Base-by-base conservation (phyloP, 1,140 invertebrate genomes). In the Musca domestica region DNA sequence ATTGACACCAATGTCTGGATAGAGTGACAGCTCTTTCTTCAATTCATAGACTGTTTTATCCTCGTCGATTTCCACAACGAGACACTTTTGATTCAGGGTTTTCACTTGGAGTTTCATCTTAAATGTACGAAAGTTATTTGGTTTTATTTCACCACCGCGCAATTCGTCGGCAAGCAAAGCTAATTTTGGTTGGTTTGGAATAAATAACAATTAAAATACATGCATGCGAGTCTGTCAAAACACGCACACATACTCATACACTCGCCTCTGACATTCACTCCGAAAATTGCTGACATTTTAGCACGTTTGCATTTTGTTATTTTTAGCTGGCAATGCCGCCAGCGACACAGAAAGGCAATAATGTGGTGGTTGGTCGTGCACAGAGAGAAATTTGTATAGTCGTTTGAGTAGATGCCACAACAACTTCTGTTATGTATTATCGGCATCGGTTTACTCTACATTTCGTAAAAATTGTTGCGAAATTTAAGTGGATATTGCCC, bases 21-120 rank as follows among this genome's bases (percentile, higher is more conserved):
- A 70, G 27, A 70, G 23, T 15, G 66, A 48, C 25, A 70, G 25
- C 41, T 70, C 67, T 51, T 67, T 56, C 25, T 70, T 70, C 12
- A 70, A 9, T 23, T 70, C 67, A n/a, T 66, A 68, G 12, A 70
- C 69, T 15, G 69, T 70, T 58, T 70, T 66, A 23, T 63, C 48
- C 12, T 64, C 51, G 30, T 70, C 67, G 22, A 68, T 68, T 23
- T 70, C 69, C 1, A 70, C 47, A 9, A 66, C 52, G 15, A 68
- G n/a, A 12, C 41, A 56, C 49, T 70, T 68, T 19, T 67, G 69
- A 17, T 52, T 66, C 20, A 70, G 46, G 5, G 69, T 70, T 65
- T 70, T 70, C 25, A 70, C 66, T 68, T 68, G 66, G 56, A 70
- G 27, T 65, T 70, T 70, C 69, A 70, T 68, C 48, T 61, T 69